A percentile compares a stretch with the other conserved stretches of the same genome.
These are phyloP conservation scores for Olivierus martensii DNA, from an alignment of 1,140 invertebrate genomes.

Conservation along the genomic window DNA sequence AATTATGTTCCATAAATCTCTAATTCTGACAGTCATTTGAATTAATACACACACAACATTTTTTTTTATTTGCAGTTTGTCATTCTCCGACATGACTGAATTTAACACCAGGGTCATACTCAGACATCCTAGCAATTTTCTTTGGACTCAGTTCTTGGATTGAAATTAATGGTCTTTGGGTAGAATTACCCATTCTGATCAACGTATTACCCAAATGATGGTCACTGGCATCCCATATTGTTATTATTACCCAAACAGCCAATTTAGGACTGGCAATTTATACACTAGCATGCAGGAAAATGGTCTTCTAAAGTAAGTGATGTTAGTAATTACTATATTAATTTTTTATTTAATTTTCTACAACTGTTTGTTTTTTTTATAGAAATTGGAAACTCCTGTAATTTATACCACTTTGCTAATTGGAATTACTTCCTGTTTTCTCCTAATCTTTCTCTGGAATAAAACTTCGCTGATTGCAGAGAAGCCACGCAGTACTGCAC, in stretches of 20 bases:
- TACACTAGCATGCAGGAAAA: slow-evolving; percentile 20
- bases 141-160: slow-evolving; percentile 84
- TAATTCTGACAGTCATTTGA: too few species aligned
- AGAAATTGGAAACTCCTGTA: slow-evolving; percentile 37
- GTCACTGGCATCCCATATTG: slow-evolving; percentile 70
- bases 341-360: too few species aligned
- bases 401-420: slow-evolving; percentile 51
- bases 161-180: slow-evolving; percentile 74
- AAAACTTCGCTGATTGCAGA: slow-evolving; percentile 43
- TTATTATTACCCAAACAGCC: slow-evolving; percentile 63
- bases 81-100: too few species aligned
- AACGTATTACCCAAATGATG: slow-evolving; percentile 69
- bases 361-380: not conserved
- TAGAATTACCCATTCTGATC: slow-evolving; percentile 74
- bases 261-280: slow-evolving; percentile 73
- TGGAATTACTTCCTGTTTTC: slow-evolving; percentile 46
- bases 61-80: too few species aligned
- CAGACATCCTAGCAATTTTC: slow-evolving; percentile 50
- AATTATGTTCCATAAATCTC: too few species aligned
- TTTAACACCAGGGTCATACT: not conserved
- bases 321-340: too few species aligned
- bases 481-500: slow-evolving; percentile 47
- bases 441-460: slow-evolving; percentile 60
- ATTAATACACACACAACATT: too few species aligned
- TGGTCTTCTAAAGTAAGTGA: too few species aligned